Percentiles rank a stretch among this genome's conserved stretches.
Conservation (phyloP, 2,888 invertebrate genomes). For the Diachrysia chrysitis region DNA sequence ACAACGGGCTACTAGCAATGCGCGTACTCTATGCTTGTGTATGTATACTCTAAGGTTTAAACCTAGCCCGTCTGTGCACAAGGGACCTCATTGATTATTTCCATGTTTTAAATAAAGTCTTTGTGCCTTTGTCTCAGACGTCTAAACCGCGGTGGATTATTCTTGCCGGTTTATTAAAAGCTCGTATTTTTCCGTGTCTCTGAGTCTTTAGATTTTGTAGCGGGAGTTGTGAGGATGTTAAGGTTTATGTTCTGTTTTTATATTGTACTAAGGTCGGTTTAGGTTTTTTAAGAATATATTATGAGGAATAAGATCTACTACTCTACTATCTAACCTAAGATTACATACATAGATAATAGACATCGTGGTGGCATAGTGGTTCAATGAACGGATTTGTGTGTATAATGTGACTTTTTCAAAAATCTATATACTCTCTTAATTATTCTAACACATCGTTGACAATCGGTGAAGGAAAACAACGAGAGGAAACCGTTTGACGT, state of each 20-base stretch:
- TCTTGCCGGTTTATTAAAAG: conserved; percentile 60
- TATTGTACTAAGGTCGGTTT: not conserved
- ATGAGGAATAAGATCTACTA: too few relatives aligned
- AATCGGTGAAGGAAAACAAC: too few relatives aligned
- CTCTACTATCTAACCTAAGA: too few relatives aligned
- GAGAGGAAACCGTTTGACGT: too few relatives aligned
- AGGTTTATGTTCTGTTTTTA: conserved; percentile 15
- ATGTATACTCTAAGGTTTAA: not conserved
- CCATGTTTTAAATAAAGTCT: conserved; percentile 67
- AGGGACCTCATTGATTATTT: conserved; percentile 65
- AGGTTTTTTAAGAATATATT: not conserved
- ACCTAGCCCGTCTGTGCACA: conserved; percentile 17
- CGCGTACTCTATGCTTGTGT: too few relatives aligned
- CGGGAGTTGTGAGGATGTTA: conserved; percentile 21
- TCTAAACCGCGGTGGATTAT: conserved; percentile 62
- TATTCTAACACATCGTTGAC: too few relatives aligned
- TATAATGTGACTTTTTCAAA: too few relatives aligned
- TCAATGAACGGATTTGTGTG: too few relatives aligned
- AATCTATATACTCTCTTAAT: too few relatives aligned
- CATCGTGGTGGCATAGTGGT: too few relatives aligned
- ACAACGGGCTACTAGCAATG: too few relatives aligned
- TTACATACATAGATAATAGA: too few relatives aligned
- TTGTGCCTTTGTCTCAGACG: conserved; percentile 65
- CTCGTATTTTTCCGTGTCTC: conserved; percentile 46
- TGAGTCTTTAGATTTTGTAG: conserved; percentile 34